phyloP scores from a whole-genome alignment of 2,113 vertebrate species.

The Stigmatopora nigra region DNA sequence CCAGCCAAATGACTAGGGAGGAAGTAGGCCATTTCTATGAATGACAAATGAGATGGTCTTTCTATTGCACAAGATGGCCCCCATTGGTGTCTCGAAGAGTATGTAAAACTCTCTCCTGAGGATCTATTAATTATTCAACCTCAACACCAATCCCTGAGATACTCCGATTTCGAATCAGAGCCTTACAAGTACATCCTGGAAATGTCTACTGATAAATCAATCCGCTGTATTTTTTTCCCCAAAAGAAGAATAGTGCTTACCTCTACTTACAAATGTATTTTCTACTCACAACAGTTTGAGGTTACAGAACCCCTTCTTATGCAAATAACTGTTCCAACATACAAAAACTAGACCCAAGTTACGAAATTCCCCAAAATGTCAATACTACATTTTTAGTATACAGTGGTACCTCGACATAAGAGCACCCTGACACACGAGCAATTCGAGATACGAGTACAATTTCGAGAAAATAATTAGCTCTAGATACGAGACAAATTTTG shows the following conservation, averaged over 20 bases:
- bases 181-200: conserved; percentile 48
- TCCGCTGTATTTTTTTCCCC: conserved; percentile 46
- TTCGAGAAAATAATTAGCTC: too few relatives aligned
- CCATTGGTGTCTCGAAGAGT: conserved; percentile 27
- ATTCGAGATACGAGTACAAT: too few relatives aligned
- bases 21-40: conserved; percentile 57
- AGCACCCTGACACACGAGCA: too few relatives aligned
- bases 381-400: too few relatives aligned
- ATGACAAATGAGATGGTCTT: conserved; percentile 59
- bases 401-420: too few relatives aligned
- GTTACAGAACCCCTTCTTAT: too few relatives aligned
- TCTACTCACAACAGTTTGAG: too few relatives aligned
- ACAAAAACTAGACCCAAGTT: too few relatives aligned
- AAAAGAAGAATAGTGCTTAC: conserved; percentile 19
- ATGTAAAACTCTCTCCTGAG: conserved; percentile 48
- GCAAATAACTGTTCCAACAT: too few relatives aligned
- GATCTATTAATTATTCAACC: conserved; percentile 56
- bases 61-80: conserved; percentile 18
- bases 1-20: conserved; percentile 46
- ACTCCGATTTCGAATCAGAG: conserved; percentile 23
- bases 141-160: conserved; percentile 4
- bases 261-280: too few relatives aligned
- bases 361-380: too few relatives aligned
- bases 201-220: conserved; percentile 55
- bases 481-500: too few relatives aligned